Conservation (phyloP, 1,140 invertebrate genomes). For the Anoplolepis gracilipes region DNA sequence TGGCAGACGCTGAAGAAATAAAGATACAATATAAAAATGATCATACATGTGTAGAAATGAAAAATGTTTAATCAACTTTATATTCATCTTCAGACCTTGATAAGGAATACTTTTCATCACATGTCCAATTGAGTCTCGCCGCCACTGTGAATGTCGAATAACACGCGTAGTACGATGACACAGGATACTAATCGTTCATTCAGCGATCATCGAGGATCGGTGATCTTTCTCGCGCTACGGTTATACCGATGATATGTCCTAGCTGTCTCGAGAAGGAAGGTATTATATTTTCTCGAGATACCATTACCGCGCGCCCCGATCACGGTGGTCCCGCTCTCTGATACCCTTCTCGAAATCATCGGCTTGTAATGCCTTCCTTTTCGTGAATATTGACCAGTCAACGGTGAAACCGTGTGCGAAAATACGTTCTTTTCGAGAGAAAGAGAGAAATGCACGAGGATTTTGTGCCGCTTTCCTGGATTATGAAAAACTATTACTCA, state of each 20-base stretch:
- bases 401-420: slow-evolving; percentile 78
- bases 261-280: slow-evolving; percentile 63
- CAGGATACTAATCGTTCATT: slow-evolving; percentile 84
- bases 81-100: not conserved
- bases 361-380: slow-evolving; percentile 85
- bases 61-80: not conserved
- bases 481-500: not conserved
- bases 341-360: slow-evolving; percentile 82
- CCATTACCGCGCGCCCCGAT: slow-evolving; percentile 80
- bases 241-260: slow-evolving; percentile 61
- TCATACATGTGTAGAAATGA: not conserved
- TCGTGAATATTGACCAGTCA: slow-evolving; percentile 83
- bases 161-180: slow-evolving; percentile 74
- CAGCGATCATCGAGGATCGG: slow-evolving; percentile 76
- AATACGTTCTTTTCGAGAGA: slow-evolving; percentile 36
- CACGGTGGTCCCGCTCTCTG: slow-evolving; percentile 84
- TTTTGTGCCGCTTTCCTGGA: not conserved
- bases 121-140: not conserved
- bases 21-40: too few species aligned
- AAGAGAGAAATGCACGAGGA: not conserved
- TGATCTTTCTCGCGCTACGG: slow-evolving; percentile 39
- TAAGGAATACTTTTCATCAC: not conserved
- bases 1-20: too few species aligned
- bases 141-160: not conserved
- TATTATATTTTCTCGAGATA: slow-evolving; percentile 84